phyloP scores from a whole-genome alignment of 2,797 vertebrate species.

The Euthynnus affinis region DNA sequence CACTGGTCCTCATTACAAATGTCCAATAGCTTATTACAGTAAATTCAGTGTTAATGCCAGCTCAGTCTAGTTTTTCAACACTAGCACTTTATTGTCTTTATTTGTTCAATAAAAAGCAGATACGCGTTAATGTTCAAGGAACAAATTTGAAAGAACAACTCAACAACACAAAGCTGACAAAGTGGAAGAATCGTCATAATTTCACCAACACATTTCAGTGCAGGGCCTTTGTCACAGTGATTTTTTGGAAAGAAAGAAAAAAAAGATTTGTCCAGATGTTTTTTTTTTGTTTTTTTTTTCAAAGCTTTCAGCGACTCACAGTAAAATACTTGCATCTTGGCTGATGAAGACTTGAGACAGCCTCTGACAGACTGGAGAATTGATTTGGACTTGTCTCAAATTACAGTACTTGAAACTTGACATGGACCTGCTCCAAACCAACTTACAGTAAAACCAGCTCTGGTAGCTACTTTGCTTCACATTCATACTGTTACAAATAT shows the following conservation, averaged over 20 bases:
- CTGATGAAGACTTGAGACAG: background rate
- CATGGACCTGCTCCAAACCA: too few relatives aligned
- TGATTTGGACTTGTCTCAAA: background rate
- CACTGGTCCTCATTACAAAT: slow-evolving; percentile 5
- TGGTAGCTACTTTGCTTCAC: background rate
- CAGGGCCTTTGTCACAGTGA: background rate
- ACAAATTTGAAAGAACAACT: background rate
- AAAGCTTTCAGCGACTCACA: background rate
- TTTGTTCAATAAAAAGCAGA: background rate
- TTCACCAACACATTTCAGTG: too few relatives aligned
- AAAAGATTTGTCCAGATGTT: background rate
- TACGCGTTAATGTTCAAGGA: background rate
- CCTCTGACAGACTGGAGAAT: background rate
- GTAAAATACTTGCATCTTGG: background rate
- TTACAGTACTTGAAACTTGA: too few relatives aligned
- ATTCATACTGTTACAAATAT: background rate
- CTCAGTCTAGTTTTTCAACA: background rate
- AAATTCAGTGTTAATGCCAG: background rate
- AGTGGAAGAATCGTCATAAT: too few relatives aligned
- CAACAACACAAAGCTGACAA: too few relatives aligned
- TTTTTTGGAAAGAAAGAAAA: background rate
- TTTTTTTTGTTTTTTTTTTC: too few relatives aligned
- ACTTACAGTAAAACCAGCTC: background rate
- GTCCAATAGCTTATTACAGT: background rate
- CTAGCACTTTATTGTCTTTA: background rate